Base-by-base conservation (phyloP, 2,113 vertebrate species). In the Silurus meridionalis region DNA sequence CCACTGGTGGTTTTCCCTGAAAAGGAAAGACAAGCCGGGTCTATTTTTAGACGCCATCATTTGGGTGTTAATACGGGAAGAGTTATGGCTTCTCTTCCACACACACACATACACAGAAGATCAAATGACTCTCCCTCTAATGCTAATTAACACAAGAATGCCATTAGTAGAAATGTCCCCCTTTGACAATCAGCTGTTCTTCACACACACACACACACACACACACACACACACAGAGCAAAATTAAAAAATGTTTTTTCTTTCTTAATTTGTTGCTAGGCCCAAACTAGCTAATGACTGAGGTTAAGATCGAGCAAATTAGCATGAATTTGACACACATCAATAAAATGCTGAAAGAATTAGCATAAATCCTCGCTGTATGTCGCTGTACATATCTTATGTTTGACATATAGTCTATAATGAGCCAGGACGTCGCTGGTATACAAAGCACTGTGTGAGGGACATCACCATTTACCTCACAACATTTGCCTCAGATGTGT, bases 141-240 rank as follows among this genome's bases (percentile, higher is more conserved):
- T 74, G 87, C 86, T 86, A 90, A 92, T 91, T 82, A 91, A 85
- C 8, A 61, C 1, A 53, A 58, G 88, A 91, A 90, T 90, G 91
- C 89, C 81, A 88, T 90, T 85, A 91, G 89, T 80, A 52, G 85
- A 86, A 82, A 89, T 90, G 64, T 91, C 85, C 66, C 58, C 89
- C 79, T 82, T 53, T 88, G 82, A 90, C 86, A 25, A 50, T 6
- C 91, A 92, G 89, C 88, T 94, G 92, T 90, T 89, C 89, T 74
- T 88, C 61, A 83, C 75, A 60, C 17, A 71, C 66, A 81, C 19
- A 87, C 50, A 84, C 25, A 84, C 58, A 77, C 17, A 85, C 67
- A 60, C 15, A 71, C 57, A 75, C 25, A 80, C 64, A 75, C 15
- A 84, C 72, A 63, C 13, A 74, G 28, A 37, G 52, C 17, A 81